Evolutionary conservation across 2,797 vertebrate species (phyloP).

Genomic region (Psittacula derbiana): DNA sequence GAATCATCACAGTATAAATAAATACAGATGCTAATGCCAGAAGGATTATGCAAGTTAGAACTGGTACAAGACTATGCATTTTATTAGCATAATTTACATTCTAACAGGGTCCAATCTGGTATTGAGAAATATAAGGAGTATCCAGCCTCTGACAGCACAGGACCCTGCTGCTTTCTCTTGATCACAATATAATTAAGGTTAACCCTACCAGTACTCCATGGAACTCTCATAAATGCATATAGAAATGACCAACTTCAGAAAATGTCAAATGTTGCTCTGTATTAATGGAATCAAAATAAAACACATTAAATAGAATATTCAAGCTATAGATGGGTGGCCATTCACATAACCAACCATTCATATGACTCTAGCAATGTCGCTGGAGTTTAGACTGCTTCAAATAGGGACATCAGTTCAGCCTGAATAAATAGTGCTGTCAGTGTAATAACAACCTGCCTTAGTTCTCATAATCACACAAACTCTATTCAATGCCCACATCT

Average conservation of each 20-base stretch:
- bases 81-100: slow-evolving; percentile 43
- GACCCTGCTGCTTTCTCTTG: not conserved
- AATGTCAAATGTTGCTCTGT: not conserved
- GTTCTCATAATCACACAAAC: not conserved
- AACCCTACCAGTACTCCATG: not conserved
- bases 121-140: not conserved
- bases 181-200: not conserved
- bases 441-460: not conserved
- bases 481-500: not conserved
- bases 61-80: not conserved
- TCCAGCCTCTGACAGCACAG: not conserved
- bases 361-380: not conserved
- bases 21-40: slow-evolving; percentile 41
- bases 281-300: not conserved
- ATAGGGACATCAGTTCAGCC: not conserved
- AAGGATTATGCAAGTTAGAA: slow-evolving; percentile 32
- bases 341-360: not conserved
- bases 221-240: not conserved
- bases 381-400: not conserved
- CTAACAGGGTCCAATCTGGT: not conserved
- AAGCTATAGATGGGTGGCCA: not conserved
- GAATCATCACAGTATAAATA: slow-evolving; percentile 45
- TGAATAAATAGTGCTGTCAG: not conserved
- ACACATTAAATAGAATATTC: not conserved
- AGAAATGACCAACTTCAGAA: not conserved